phyloP scores from a whole-genome alignment of 35 echinoderm and acorn worm species.

The Ophioderma brevispina region DNA sequence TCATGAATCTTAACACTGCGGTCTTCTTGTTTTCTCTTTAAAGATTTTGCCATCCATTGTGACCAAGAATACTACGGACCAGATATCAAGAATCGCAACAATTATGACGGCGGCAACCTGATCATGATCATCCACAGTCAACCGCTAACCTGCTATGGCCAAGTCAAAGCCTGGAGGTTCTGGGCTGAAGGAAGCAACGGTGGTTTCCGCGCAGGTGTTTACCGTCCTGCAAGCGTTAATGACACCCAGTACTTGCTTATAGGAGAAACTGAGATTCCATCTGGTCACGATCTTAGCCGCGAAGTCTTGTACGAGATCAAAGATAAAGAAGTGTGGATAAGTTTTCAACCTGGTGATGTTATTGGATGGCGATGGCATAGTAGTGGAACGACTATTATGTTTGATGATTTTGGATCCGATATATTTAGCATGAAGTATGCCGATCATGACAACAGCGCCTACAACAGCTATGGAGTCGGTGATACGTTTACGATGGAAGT shows the following conservation, averaged over 20 bases:
- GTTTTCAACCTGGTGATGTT: slow-evolving; percentile 79
- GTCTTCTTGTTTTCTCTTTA: too few relatives aligned
- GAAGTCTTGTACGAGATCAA: slow-evolving; percentile 45
- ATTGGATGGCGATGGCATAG: slow-evolving; percentile 76
- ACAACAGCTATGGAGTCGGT: slow-evolving; percentile 24
- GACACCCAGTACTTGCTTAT: slow-evolving; percentile 55
- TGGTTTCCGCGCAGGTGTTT: slow-evolving; percentile 71
- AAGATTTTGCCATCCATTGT: slow-evolving; percentile 81
- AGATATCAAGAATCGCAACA: slow-evolving; percentile 2
- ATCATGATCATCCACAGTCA: slow-evolving; percentile 74
- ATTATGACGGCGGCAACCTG: slow-evolving; percentile 64
- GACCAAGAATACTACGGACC: slow-evolving; percentile 58
- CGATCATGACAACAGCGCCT: slow-evolving; percentile 42
- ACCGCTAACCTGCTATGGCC: slow-evolving; percentile 78
- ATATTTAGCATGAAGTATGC: slow-evolving; percentile 58
- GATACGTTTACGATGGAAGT: slow-evolving; percentile 35
- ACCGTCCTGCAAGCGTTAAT: slow-evolving; percentile 27
- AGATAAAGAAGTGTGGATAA: slow-evolving; percentile 61
- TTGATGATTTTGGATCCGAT: slow-evolving; percentile 3
- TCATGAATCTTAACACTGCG: too few relatives aligned
- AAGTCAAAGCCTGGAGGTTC: slow-evolving; percentile 75
- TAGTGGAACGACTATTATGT: slow-evolving; percentile 40
- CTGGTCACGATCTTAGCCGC: slow-evolving; percentile 36
- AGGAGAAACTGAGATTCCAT: slow-evolving; percentile 58
- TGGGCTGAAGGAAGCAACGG: slow-evolving; percentile 35